Conservation (phyloP, 2,797 vertebrate species). For the Salarias fasciatus region DNA sequence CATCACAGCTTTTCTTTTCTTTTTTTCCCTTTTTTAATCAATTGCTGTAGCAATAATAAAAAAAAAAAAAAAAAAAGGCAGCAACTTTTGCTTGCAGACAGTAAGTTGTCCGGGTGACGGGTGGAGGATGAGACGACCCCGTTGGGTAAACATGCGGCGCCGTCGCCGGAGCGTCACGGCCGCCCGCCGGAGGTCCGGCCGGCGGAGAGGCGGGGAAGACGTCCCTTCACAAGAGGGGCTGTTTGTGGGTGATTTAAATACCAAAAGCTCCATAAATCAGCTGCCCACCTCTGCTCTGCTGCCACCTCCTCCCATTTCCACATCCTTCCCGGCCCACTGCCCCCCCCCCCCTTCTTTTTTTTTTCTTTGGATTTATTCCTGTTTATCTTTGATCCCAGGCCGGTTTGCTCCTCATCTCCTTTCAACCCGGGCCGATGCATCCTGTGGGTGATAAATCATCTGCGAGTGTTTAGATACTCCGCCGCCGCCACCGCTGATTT, state of each 20-base stretch:
- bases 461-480: conserved; percentile 75
- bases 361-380: conserved; percentile 75
- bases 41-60: conserved; percentile 13
- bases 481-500: conserved; percentile 70
- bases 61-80: too few species aligned
- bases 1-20: conserved; percentile 18
- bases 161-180: conserved; percentile 56
- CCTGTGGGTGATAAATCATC: conserved; percentile 77
- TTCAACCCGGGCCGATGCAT: conserved; percentile 70
- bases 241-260: conserved; percentile 73
- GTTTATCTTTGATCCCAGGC: conserved; percentile 81
- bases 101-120: conserved; percentile 56
- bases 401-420: conserved; percentile 71
- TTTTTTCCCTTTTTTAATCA: conserved; percentile 34
- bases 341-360: conserved; percentile 16
- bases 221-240: conserved; percentile 66
- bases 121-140: conserved; percentile 32
- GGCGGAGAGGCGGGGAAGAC: conserved; percentile 60
- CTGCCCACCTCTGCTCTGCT: conserved; percentile 42
- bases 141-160: conserved; percentile 30
- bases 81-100: conserved; percentile 59
- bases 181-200: conserved; percentile 66
- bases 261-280: conserved; percentile 78
- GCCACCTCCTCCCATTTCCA: conserved; percentile 67
- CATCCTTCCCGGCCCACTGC: conserved; percentile 65